Evolutionary conservation across 1,140 invertebrate species (phyloP).

Genomic region (Cataglyphis hispanica): DNA sequence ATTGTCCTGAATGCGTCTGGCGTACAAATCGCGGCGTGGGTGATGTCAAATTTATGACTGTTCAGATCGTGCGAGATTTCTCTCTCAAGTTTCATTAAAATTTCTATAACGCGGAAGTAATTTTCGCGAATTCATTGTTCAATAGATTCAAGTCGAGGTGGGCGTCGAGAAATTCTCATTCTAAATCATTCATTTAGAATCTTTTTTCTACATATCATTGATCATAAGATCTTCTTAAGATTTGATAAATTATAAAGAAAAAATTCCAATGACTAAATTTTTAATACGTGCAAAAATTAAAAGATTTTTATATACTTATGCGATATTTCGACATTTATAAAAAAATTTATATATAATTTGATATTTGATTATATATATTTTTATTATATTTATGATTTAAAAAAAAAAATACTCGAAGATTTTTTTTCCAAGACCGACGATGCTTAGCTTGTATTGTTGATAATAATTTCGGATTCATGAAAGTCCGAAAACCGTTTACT

Average conservation of each 20-base stretch:
- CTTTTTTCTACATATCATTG: background rate
- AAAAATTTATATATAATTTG: background rate
- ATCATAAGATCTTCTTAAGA: background rate
- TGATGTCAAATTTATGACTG: slow-evolving; percentile 22
- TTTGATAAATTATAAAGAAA: background rate
- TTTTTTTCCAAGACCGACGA: background rate
- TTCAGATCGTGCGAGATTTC: slow-evolving; percentile 24
- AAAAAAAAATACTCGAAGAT: background rate
- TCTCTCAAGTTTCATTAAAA: slow-evolving; percentile 33
- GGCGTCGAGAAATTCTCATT: slow-evolving; percentile 25
- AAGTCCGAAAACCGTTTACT: slow-evolving; percentile 42
- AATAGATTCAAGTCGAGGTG: slow-evolving; percentile 6
- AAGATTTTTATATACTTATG: background rate
- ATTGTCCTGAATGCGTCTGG: slow-evolving; percentile 24
- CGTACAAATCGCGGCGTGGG: background rate
- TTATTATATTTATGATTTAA: background rate
- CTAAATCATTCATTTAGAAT: slow-evolving; percentile 18
- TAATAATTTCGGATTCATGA: slow-evolving; percentile 34
- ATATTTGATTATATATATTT: background rate
- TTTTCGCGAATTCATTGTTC: background rate
- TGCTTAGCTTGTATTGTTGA: background rate
- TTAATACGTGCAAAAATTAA: background rate
- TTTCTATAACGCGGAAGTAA: slow-evolving; percentile 32
- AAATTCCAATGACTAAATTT: background rate
- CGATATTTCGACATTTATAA: background rate